A percentile compares a stretch with the other conserved stretches of the same genome.
Conservation (phyloP, 23 tunicate species). For the Phallusia fumigata region DNA sequence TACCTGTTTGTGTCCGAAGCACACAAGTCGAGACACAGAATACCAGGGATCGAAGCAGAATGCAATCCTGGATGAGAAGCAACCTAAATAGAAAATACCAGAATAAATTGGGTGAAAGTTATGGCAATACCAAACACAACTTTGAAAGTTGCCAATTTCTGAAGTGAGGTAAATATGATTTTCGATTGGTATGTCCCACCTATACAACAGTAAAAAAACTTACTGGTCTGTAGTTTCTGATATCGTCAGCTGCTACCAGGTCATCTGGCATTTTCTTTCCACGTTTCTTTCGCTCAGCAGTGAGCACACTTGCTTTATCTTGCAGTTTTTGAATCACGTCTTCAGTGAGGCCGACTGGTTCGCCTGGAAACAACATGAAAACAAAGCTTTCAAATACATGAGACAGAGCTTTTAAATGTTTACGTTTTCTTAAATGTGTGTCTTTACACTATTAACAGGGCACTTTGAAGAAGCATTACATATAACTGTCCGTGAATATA, state of each 20-base stretch:
- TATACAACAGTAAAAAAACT: no score
- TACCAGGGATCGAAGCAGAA: conserved; percentile 98
- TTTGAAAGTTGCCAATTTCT: no score
- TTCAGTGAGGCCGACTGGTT: conserved; percentile 83
- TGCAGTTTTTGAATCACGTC: conserved; percentile 75
- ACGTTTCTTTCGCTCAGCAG: conserved; percentile 84
- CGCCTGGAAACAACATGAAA: conserved; percentile 37
- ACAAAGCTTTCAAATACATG: background rate
- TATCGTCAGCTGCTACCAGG: conserved; percentile 70
- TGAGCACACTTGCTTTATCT: conserved; percentile 87
- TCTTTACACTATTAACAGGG: no score
- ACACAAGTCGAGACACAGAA: conserved; percentile 81
- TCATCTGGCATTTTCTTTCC: conserved; percentile 96
- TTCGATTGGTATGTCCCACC: no score
- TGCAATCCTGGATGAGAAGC: conserved; percentile 95
- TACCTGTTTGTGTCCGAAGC: conserved; percentile 74
- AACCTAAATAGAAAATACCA: conserved; percentile 19
- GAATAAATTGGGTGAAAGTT: background rate
- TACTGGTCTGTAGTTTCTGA: conserved; percentile 66
- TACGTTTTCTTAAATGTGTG: no score
- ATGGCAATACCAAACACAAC: no score
- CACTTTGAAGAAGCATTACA: no score
- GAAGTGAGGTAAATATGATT: no score
- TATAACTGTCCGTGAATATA: no score
- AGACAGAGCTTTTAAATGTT: background rate